Conservation (phyloP, 1,140 invertebrate species). For the Scylla paramamosain region DNA sequence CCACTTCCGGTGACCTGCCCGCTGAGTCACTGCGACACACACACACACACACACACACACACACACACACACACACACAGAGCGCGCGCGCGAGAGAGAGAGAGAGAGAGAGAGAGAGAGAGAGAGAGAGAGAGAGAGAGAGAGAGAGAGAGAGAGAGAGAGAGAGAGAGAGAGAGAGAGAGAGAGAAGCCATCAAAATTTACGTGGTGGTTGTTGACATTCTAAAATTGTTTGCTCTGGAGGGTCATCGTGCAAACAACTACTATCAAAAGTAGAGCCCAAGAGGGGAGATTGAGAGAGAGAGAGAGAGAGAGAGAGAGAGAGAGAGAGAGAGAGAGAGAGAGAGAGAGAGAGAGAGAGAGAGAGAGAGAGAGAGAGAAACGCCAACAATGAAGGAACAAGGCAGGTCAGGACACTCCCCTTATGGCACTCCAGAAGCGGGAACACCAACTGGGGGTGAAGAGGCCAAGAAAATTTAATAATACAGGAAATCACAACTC, state of each 20-base stretch:
- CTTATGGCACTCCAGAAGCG: not conserved
- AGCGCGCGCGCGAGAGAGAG: not conserved
- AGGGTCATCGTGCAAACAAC: constrained; percentile 10
- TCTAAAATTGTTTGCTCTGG: constrained; percentile 23
- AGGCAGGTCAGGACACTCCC: not conserved
- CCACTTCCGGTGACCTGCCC: constrained; percentile 16
- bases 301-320: no score
- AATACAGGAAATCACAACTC: not conserved
- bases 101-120: constrained; percentile 44
- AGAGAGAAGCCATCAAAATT: not conserved
- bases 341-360: no score
- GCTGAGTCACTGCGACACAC: not conserved
- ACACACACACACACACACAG: not conserved
- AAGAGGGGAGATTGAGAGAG: no score
- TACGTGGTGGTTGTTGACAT: constrained; percentile 12
- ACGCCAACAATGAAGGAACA: not conserved
- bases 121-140: constrained; percentile 24
- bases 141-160: constrained; percentile 20
- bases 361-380: no score
- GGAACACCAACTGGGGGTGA: not conserved
- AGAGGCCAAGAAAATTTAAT: constrained; percentile 7
- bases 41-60: not conserved
- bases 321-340: no score
- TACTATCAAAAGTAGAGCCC: not conserved
- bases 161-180: not conserved